Evolutionary conservation across 2,113 vertebrate genomes (phyloP), one percentile per base, ranked within the genome.

Genomic region (Boulengeromyrus knoepffleri): DNA sequence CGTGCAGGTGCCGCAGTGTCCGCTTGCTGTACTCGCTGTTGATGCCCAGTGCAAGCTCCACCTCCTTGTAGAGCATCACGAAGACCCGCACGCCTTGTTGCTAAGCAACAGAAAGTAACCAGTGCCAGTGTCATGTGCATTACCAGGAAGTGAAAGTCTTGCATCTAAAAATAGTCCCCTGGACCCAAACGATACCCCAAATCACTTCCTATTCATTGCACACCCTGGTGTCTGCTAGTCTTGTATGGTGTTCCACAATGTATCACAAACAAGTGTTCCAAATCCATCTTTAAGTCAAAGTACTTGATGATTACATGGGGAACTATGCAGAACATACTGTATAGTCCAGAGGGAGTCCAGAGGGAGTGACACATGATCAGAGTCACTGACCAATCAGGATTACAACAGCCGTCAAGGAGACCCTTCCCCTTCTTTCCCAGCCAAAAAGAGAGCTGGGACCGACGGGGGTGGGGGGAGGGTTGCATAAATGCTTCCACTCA

Each of bases 1-100:
- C 97, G 93, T 99, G 97, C 0, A 99, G 96, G 24, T 58, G 95
- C 92, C 95, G 92, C 49, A 99, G 94, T 0, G 97, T 99, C 89
- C 96, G 92, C 94, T 99, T 99, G 96, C 97, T 99, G 90, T 99
- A 99, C 45, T 96, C 98, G 0, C 98, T 99, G 93, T 99, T 99
- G 95, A 99, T 99, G 5, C 98, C 99, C 3, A 99, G 95, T 17
- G 99, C 97, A 5, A 99, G 93, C 93, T 99, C 99, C 92, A 99
- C 97, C 91, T 99, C 99, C 91, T 99, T 99, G 93, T 99, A 99
- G 39, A 99, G 95, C 96, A 99, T 98, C 85, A 99, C 95, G 90
- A 98, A 99, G 90, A 99, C 95, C 50, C 93, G 96, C 91, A 99
- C 97, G 0, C 99, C 99, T 94, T 99, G 97, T 97, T 97, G 97